These are phyloP conservation scores for Acrocera orbiculus DNA, from an alignment of 2,888 invertebrate genomes.

Conservation along the genomic window DNA sequence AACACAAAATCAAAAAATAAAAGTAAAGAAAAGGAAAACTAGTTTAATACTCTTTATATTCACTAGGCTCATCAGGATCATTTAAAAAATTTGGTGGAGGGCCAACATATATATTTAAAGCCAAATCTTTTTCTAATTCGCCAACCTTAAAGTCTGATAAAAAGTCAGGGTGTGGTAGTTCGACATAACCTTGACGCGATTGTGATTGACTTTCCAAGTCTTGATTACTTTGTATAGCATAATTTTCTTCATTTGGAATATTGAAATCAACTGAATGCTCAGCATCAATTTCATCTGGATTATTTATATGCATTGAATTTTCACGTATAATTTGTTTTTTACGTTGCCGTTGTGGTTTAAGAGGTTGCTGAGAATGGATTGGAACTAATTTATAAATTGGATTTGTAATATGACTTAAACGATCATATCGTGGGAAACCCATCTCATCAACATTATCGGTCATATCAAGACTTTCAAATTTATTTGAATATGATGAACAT, in stretches of 20 bases:
- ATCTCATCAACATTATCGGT: constrained; percentile 47
- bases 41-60: constrained; percentile 17
- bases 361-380: constrained; percentile 26
- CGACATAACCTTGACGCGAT: constrained; percentile 28
- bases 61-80: constrained; percentile 43
- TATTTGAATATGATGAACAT: constrained; percentile 19
- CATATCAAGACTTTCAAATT: constrained; percentile 43
- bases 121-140: constrained; percentile 49
- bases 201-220: constrained; percentile 10
- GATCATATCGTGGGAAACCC: constrained; percentile 45
- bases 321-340: constrained; percentile 28
- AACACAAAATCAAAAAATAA: too few species aligned
- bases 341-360: constrained; percentile 29
- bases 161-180: constrained; percentile 33
- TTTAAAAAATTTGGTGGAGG: constrained; percentile 63
- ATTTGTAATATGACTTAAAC: constrained; percentile 35
- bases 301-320: constrained; percentile 18
- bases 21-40: too few species aligned
- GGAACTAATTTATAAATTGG: constrained; percentile 24
- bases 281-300: constrained; percentile 13
- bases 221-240: constrained; percentile 14
- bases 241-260: constrained; percentile 30
- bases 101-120: constrained; percentile 55
- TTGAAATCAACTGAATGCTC: constrained; percentile 29
- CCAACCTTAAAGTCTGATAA: constrained; percentile 36